Conservation (phyloP, 2,113 vertebrate species). For the Bombycilla garrulus region DNA sequence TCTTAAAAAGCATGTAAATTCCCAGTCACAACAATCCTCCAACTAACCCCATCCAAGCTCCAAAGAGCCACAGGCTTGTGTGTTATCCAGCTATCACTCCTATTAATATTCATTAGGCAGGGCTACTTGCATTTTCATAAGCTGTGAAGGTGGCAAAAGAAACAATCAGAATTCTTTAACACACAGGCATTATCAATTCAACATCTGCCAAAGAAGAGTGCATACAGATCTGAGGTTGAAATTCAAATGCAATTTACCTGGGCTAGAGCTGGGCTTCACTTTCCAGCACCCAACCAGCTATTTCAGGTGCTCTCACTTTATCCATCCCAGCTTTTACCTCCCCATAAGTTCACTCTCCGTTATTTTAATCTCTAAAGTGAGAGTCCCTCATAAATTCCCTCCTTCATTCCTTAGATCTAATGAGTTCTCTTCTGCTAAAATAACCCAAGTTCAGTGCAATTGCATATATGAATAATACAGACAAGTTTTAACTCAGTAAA, state of each 20-base stretch:
- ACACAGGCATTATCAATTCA: constrained; percentile 71
- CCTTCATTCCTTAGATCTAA: constrained; percentile 31
- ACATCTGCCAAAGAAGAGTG: constrained; percentile 66
- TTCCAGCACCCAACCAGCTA: neutral
- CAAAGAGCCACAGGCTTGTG: constrained; percentile 66
- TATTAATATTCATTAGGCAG: constrained; percentile 77
- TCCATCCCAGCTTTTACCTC: constrained; percentile 31
- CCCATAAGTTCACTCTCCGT: neutral
- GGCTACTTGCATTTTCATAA: constrained; percentile 78
- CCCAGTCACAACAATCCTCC: constrained; percentile 62
- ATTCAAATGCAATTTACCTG: constrained; percentile 72
- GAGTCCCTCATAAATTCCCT: neutral
- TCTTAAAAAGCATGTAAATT: constrained; percentile 75
- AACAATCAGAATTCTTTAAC: constrained; percentile 78
- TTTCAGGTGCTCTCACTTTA: constrained; percentile 27
- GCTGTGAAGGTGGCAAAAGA: constrained; percentile 72
- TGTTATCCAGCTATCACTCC: constrained; percentile 66
- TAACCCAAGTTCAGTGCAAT: constrained; percentile 3
- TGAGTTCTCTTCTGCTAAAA: constrained; percentile 33
- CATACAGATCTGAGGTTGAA: constrained; percentile 61
- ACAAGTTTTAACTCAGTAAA: constrained; percentile 54
- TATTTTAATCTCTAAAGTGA: constrained; percentile 57
- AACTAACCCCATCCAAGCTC: constrained; percentile 65
- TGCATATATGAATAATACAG: constrained; percentile 27
- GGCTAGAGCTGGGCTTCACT: constrained; percentile 38